These are phyloP conservation scores for Mixornis gularis DNA, from an alignment of 2,113 vertebrate genomes.

Conservation along the genomic window DNA sequence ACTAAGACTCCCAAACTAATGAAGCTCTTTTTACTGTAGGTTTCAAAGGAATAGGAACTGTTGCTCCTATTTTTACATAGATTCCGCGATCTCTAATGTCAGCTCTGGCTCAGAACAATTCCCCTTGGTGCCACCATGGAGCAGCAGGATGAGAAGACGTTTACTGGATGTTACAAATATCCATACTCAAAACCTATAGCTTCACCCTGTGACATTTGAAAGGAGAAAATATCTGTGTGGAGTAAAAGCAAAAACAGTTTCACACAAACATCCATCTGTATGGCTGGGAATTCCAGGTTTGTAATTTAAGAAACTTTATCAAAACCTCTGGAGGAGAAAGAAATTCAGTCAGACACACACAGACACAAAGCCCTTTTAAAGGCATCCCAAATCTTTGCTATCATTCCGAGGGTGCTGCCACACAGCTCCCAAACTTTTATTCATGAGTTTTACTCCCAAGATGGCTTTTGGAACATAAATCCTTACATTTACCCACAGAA, in stretches of 20 bases:
- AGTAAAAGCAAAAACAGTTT: not conserved
- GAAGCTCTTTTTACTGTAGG: not conserved
- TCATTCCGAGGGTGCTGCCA: not conserved
- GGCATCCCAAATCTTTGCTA: not conserved
- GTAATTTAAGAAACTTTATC: not conserved
- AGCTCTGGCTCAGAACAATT: not conserved
- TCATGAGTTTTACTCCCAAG: not conserved
- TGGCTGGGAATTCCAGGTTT: not conserved
- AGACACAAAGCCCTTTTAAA: not conserved
- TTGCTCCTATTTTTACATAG: not conserved
- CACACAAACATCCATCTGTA: not conserved
- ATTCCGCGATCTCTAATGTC: not conserved
- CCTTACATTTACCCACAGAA: not conserved
- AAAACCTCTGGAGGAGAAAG: not conserved
- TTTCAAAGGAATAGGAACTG: not conserved
- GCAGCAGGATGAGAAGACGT: not conserved
- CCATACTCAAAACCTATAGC: not conserved
- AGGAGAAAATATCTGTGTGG: not conserved
- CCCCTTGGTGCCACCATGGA: not conserved
- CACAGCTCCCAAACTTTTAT: not conserved
- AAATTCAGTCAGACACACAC: not conserved
- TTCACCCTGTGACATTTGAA: not conserved
- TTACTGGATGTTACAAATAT: not conserved
- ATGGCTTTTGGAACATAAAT: not conserved
- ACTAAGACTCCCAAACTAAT: not conserved